Conservation (phyloP, 1,140 invertebrate species). For the Gonatopus flavifemur region DNA sequence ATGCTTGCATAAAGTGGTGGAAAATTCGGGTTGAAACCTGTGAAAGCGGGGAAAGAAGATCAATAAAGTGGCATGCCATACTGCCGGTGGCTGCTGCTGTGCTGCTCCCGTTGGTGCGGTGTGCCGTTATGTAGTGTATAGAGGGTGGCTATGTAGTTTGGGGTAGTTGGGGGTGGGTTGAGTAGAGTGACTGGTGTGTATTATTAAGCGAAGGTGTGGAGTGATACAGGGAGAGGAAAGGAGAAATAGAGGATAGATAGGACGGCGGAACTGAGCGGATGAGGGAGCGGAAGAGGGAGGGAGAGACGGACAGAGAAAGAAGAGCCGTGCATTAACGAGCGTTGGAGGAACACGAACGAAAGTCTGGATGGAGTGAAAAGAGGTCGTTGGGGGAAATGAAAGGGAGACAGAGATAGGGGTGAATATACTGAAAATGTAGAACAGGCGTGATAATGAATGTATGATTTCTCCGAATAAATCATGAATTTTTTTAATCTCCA, state of each 20-base stretch:
- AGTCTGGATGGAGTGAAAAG: too few species aligned
- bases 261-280: neutral
- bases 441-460: conserved; percentile 33
- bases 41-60: conserved; percentile 53
- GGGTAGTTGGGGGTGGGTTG: conserved; percentile 37
- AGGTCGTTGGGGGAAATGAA: conserved; percentile 20
- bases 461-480: too few species aligned
- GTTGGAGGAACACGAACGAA: conserved; percentile 1
- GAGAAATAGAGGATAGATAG: neutral
- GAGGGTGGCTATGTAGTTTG: conserved; percentile 27
- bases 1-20: conserved; percentile 50
- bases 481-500: too few species aligned
- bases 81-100: conserved; percentile 37
- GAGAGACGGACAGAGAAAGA: conserved; percentile 14
- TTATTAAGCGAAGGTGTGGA: conserved; percentile 51
- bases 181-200: conserved; percentile 40
- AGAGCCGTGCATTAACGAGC: conserved; percentile 11
- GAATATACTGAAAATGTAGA: conserved; percentile 28
- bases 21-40: conserved; percentile 53
- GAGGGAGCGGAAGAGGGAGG: neutral
- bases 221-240: conserved; percentile 4
- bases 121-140: too few species aligned
- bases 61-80: conserved; percentile 53
- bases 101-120: conserved; percentile 29
- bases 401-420: conserved; percentile 18